These are phyloP conservation scores for Okapia johnstoni DNA, from an alignment of 2,113 vertebrate genomes.

Conservation along the genomic window DNA sequence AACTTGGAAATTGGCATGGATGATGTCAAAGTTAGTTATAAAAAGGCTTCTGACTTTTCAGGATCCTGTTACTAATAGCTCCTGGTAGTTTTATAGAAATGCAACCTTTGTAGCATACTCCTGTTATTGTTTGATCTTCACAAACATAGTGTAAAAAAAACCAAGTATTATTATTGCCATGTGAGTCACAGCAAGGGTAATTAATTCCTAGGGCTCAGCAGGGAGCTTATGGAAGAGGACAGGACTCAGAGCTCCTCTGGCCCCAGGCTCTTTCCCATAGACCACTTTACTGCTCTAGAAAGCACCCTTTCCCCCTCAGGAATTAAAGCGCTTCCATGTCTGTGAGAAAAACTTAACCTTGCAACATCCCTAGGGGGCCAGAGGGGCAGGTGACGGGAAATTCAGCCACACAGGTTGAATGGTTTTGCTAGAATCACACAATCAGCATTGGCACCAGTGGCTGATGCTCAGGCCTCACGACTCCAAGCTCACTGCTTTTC, in stretches of 20 bases:
- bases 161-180: background rate
- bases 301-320: background rate
- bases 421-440: background rate
- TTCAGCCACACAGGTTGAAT: background rate
- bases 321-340: background rate
- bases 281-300: background rate
- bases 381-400: background rate
- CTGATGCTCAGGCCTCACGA: background rate
- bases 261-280: background rate
- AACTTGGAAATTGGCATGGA: slow-evolving; percentile 11
- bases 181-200: slow-evolving; percentile 2
- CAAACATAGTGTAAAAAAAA: background rate
- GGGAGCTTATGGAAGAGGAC: background rate
- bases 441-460: background rate
- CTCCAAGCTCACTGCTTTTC: background rate
- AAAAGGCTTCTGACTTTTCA: background rate
- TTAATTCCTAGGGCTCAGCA: background rate
- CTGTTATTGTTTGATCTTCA: slow-evolving; percentile 23
- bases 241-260: background rate
- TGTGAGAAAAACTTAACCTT: background rate
- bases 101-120: background rate
- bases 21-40: background rate
- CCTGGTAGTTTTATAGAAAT: background rate
- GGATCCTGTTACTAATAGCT: background rate
- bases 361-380: background rate